Conservation (phyloP, 2,797 vertebrate species). For the Decapterus maruadsi region DNA sequence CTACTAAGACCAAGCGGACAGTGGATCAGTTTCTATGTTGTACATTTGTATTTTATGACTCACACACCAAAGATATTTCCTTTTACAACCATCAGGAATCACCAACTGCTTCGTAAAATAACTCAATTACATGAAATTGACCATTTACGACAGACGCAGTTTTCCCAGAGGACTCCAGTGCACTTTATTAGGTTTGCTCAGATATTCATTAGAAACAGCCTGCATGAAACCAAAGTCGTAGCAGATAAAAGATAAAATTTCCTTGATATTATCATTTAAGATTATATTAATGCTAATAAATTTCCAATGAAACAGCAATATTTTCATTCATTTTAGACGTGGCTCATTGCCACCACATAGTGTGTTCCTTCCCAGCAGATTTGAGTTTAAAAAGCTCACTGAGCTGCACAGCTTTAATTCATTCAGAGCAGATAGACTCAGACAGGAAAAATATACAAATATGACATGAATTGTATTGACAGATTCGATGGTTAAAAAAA, state of each 20-base stretch:
- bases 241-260: slow-evolving; percentile 78
- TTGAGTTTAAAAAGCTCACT: slow-evolving; percentile 58
- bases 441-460: slow-evolving; percentile 13
- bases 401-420: slow-evolving; percentile 41
- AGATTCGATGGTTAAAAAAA: slow-evolving; percentile 31
- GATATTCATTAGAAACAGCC: slow-evolving; percentile 75
- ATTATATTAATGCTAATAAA: slow-evolving; percentile 69
- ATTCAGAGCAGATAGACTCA: slow-evolving; percentile 28
- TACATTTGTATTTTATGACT: neutral
- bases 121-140: neutral
- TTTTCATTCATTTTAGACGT: slow-evolving; percentile 59
- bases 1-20: neutral
- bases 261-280: slow-evolving; percentile 43
- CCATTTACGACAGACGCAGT: neutral
- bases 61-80: too few species aligned
- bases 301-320: slow-evolving; percentile 51
- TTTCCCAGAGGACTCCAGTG: slow-evolving; percentile 74
- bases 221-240: slow-evolving; percentile 62
- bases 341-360: slow-evolving; percentile 36
- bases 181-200: slow-evolving; percentile 81
- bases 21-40: neutral
- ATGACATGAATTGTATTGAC: slow-evolving; percentile 18
- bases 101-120: too few species aligned
- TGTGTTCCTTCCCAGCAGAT: slow-evolving; percentile 46
- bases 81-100: too few species aligned